These are phyloP conservation scores for Dexiosoma caninum DNA, from an alignment of 2,888 invertebrate genomes.

Conservation along the genomic window DNA sequence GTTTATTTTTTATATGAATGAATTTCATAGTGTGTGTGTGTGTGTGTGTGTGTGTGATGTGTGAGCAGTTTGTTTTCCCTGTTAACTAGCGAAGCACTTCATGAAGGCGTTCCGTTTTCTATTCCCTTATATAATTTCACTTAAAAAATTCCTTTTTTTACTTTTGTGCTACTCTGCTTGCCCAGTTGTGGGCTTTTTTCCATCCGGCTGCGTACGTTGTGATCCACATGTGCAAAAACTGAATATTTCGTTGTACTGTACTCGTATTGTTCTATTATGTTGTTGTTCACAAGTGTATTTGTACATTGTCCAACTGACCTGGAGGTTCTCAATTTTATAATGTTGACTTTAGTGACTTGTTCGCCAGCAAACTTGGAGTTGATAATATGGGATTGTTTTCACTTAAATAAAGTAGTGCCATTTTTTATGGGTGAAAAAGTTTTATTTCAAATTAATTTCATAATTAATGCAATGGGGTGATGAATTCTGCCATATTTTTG, in stretches of 20 bases:
- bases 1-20: slow-evolving; percentile 68
- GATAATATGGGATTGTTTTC: slow-evolving; percentile 26
- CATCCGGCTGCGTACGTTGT: neutral
- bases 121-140: slow-evolving; percentile 63
- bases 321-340: slow-evolving; percentile 44
- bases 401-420: neutral
- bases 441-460: slow-evolving; percentile 34
- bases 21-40: slow-evolving; percentile 10
- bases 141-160: slow-evolving; percentile 31
- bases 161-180: slow-evolving; percentile 18
- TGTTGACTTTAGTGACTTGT: slow-evolving; percentile 56
- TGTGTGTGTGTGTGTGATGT: slow-evolving; percentile 19
- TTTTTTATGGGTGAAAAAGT: neutral
- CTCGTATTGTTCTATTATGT: slow-evolving; percentile 23
- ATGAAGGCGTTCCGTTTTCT: slow-evolving; percentile 46
- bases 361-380: neutral
- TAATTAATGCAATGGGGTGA: neutral
- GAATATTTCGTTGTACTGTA: neutral
- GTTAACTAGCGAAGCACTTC: slow-evolving; percentile 48
- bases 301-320: slow-evolving; percentile 56
- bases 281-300: slow-evolving; percentile 6
- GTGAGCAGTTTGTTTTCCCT: slow-evolving; percentile 24
- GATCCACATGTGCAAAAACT: neutral
- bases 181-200: slow-evolving; percentile 49
- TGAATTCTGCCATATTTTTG: neutral